Percentiles rank a stretch among this genome's conserved stretches.
phyloP scores from a whole-genome alignment of 2,113 vertebrate species.

The Dolichallabes microphthalmus region DNA sequence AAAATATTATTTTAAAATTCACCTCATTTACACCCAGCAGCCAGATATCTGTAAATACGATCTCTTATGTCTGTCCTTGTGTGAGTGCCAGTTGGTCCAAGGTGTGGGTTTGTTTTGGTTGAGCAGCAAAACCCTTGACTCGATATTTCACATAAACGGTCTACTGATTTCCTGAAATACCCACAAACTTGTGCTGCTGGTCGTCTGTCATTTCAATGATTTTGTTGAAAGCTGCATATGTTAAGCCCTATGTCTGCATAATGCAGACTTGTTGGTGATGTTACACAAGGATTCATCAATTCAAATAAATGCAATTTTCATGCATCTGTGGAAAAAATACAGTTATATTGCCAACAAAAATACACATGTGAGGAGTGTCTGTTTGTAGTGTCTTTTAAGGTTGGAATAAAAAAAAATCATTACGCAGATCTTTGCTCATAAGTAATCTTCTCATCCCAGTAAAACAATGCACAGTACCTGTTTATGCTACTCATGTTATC shows the following conservation, averaged over 20 bases:
- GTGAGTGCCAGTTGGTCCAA: slow-evolving; percentile 65
- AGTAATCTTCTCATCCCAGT: neutral
- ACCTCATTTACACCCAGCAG: slow-evolving; percentile 48
- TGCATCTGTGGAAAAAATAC: slow-evolving; percentile 27
- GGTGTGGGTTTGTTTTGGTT: slow-evolving; percentile 76
- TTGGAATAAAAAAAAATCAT: neutral
- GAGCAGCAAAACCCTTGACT: slow-evolving; percentile 63
- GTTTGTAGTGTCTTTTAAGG: slow-evolving; percentile 29
- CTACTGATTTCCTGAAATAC: slow-evolving; percentile 69
- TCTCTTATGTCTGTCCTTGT: slow-evolving; percentile 70
- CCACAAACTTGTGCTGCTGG: slow-evolving; percentile 65
- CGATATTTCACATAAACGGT: slow-evolving; percentile 67
- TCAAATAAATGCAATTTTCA: slow-evolving; percentile 52
- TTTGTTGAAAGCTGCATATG: slow-evolving; percentile 71
- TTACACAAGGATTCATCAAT: slow-evolving; percentile 65
- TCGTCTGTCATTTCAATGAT: slow-evolving; percentile 69
- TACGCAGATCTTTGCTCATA: slow-evolving; percentile 20
- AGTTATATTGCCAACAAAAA: slow-evolving; percentile 41
- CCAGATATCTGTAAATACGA: slow-evolving; percentile 73
- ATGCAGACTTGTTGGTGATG: slow-evolving; percentile 67
- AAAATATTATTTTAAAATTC: slow-evolving; percentile 27
- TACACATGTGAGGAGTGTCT: slow-evolving; percentile 21
- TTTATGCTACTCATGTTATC: neutral
- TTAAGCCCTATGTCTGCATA: slow-evolving; percentile 62
- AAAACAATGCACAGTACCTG: neutral